Evolutionary conservation across 2,797 vertebrate species (phyloP).

Genomic region (Champsocephalus gunnari): DNA sequence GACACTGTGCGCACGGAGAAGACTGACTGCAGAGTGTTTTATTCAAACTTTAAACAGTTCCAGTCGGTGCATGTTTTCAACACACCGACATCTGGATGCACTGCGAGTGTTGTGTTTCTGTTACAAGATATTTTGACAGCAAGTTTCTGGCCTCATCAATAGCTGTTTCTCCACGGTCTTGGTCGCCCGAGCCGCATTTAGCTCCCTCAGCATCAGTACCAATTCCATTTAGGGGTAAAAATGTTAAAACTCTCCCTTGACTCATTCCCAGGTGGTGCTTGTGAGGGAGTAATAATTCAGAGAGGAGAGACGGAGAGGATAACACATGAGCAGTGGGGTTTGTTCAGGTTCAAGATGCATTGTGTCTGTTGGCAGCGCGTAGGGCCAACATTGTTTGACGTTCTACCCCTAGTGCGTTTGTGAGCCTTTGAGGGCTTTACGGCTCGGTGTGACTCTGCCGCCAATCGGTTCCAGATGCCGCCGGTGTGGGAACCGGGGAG

Average conservation of each 20-base stretch:
- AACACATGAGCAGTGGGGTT: constrained; percentile 80
- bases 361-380: constrained; percentile 83
- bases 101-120: constrained; percentile 38
- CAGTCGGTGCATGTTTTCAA: constrained; percentile 23
- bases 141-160: constrained; percentile 58
- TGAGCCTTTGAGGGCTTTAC: constrained; percentile 86
- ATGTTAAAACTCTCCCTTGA: constrained; percentile 54
- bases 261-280: constrained; percentile 80
- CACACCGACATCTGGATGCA: constrained; percentile 8
- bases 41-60: constrained; percentile 41
- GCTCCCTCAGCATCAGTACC: constrained; percentile 70
- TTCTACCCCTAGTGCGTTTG: constrained; percentile 83
- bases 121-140: constrained; percentile 60
- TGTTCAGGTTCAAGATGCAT: constrained; percentile 83
- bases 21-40: constrained; percentile 6
- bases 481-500: constrained; percentile 82
- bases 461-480: constrained; percentile 87
- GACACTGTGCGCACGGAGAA: constrained; percentile 12
- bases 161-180: constrained; percentile 57
- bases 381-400: constrained; percentile 83
- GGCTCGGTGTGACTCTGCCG: constrained; percentile 84
- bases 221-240: constrained; percentile 81
- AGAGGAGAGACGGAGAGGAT: constrained; percentile 76
- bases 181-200: constrained; percentile 63
- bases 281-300: constrained; percentile 66